Percentiles rank a stretch among this genome's conserved stretches.
Conservation (phyloP, 2,888 invertebrate genomes). For the Limenitis camilla region DNA sequence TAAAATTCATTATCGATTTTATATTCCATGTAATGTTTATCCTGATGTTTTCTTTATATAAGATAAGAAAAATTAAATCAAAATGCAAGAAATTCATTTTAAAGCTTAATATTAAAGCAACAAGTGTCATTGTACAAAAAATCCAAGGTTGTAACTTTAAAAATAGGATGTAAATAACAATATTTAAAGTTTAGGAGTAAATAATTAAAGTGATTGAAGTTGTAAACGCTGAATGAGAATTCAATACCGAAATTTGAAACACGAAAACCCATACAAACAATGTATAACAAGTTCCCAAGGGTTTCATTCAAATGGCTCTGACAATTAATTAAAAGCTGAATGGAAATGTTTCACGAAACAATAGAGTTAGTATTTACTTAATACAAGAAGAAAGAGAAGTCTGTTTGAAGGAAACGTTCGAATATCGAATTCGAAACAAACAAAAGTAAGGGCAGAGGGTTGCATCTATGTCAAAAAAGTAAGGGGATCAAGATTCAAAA, state of each 20-base stretch:
- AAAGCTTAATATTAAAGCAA: too few relatives aligned
- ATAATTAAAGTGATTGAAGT: constrained; percentile 16
- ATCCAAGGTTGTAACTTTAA: too few relatives aligned
- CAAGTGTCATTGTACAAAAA: too few relatives aligned
- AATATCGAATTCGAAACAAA: constrained; percentile 1
- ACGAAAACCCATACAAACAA: constrained; percentile 55
- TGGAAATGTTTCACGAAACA: constrained; percentile 44
- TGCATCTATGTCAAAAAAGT: too few relatives aligned
- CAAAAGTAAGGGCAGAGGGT: not conserved
- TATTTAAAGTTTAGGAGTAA: constrained; percentile 1
- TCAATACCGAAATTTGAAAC: constrained; percentile 19
- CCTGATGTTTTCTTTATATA: too few relatives aligned
- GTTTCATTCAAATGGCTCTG: constrained; percentile 56
- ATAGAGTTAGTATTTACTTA: constrained; percentile 46
- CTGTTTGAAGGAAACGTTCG: constrained; percentile 7
- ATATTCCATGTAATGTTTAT: too few relatives aligned
- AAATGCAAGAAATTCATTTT: not conserved
- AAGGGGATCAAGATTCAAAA: too few relatives aligned
- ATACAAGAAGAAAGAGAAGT: constrained; percentile 19
- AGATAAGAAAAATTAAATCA: too few relatives aligned
- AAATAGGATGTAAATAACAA: too few relatives aligned
- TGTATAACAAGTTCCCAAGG: constrained; percentile 55
- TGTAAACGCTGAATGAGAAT: constrained; percentile 18
- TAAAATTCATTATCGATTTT: too few relatives aligned
- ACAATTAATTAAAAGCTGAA: constrained; percentile 63